Evolutionary conservation across 2,888 invertebrate species (phyloP), one percentile per base, ranked within the genome.

Genomic region (Troglohyphantes excavatus): DNA sequence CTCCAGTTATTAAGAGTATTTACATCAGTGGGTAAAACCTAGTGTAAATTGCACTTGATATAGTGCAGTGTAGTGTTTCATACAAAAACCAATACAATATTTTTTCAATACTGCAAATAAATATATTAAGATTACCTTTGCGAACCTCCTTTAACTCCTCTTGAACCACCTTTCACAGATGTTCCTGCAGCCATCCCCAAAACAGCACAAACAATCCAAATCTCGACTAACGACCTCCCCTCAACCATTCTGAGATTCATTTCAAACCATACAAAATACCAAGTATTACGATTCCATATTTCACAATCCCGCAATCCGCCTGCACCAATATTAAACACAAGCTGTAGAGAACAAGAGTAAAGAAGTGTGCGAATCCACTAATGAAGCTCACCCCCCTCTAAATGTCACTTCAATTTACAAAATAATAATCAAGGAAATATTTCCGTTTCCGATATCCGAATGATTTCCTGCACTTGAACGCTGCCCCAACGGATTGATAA

Each of bases 381-480:
- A 43, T 17, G 65, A 65, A 65, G 33, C 13, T 46, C 65, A 19
- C 68, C n/a, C 19, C 17, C 65, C n/a, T 5, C 13, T 17, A 53
- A 53, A 53, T 53, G n/a, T 53, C 53, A 2, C 53, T 1, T 53
- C 2, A 53, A 53, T 53, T 53, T 53, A 53, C 53, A 17, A 53
- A 13, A 53, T n/a, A 81, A 81, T 59, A 81, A 68, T 81, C 33
- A 68, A 81, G 81, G 81, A 81, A 68, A 68, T 67, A 68, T 68
- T 67, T 81, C 81, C 81, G 67, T 13, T 81, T 21, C 53, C 46
- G 81, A 81, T 81, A 68, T 21, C 46, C 27, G 29, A 81, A 68
- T 53, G 67, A 27, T 81, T 81, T 81, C 81, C 81, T 81, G 81
- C 23, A 17, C 29, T 81, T 21, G 53, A 53, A 43, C 23, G 81